Evolutionary conservation across 2,797 vertebrate genomes (phyloP).

Genomic region (Semotilus atromaculatus): DNA sequence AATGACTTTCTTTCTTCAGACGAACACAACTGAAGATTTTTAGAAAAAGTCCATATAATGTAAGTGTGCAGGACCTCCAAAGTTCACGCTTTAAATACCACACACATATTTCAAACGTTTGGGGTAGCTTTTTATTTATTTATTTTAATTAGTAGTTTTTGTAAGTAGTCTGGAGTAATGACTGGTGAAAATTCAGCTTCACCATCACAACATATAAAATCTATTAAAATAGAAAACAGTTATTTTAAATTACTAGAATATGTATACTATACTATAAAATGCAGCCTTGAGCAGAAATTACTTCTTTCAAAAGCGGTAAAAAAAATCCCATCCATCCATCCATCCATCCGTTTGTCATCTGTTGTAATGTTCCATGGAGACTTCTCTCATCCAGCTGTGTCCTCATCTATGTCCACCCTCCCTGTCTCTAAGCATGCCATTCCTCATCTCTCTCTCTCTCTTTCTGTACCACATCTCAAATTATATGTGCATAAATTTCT

Average conservation of each 20-base stretch:
- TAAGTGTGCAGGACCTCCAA: not conserved
- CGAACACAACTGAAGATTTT: not conserved
- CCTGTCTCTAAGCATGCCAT: not conserved
- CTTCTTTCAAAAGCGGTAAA: too few relatives aligned
- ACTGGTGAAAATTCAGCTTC: not conserved
- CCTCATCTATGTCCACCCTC: not conserved
- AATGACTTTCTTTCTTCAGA: too few relatives aligned
- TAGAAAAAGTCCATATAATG: not conserved
- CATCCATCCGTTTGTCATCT: not conserved
- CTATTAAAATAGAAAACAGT: too few relatives aligned
- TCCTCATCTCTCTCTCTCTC: slow-evolving; percentile 6
- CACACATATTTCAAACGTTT: too few relatives aligned
- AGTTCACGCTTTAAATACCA: not conserved
- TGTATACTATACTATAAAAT: too few relatives aligned
- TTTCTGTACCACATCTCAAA: slow-evolving; percentile 58
- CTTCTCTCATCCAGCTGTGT: slow-evolving; percentile 27
- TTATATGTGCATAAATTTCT: slow-evolving; percentile 72
- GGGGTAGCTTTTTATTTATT: too few relatives aligned
- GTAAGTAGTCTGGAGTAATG: not conserved
- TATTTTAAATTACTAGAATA: too few relatives aligned
- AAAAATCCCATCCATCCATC: not conserved
- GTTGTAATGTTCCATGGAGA: not conserved
- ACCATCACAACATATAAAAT: too few relatives aligned
- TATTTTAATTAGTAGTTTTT: too few relatives aligned
- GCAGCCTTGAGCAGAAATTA: too few relatives aligned